Evolutionary conservation across 2,888 invertebrate species (phyloP), one percentile per base, ranked within the genome.

Genomic region (Polydrusus pterygomalis): DNA sequence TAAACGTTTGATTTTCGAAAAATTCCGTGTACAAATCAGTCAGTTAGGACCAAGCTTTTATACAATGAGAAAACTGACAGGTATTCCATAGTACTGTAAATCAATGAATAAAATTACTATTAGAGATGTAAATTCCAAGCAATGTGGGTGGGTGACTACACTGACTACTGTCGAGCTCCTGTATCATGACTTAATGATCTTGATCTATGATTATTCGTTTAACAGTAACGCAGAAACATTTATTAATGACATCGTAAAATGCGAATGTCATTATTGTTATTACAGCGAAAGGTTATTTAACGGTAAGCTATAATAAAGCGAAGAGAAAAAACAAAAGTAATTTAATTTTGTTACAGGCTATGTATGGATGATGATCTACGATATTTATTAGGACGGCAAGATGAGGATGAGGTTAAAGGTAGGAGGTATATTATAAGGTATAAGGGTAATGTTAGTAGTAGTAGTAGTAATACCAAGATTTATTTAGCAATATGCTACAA

Each of bases 221-320:
- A 56, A 56, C 56, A 56, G 56, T 34, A 34, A 20, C 34, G 34
- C 34, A 56, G 56, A 56, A 56, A 56, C 34, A 34, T 56, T 56
- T 56, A 56, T 25, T 56, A 56, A 56, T 56, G 34, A 56, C 34
- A 56, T 56, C 34, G 34, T 56, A n/a, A 56, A 43, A 56, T 56
- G 56, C 34, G 56, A 56, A 56, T 56, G 56, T 56, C 56, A 56
- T 34, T 56, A 56, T 34, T n/a, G n/a, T n/a, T 56, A 56, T 56
- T 56, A 56, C 34, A 25, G 56, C 34, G 34, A 56, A 56, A 56
- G 56, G 56, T 56, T 56, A 56, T 30, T 56, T 56, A 34, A 56
- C 56, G n/a, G 34, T 56, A 56, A 56, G 34, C 56, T 34, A 56
- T 56, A 30, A 56, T 56, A 56, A 6, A 34, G 34, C 10, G 1